Evolutionary conservation across 2,113 vertebrate genomes (phyloP).

Genomic region (Colossoma macropomum): DNA sequence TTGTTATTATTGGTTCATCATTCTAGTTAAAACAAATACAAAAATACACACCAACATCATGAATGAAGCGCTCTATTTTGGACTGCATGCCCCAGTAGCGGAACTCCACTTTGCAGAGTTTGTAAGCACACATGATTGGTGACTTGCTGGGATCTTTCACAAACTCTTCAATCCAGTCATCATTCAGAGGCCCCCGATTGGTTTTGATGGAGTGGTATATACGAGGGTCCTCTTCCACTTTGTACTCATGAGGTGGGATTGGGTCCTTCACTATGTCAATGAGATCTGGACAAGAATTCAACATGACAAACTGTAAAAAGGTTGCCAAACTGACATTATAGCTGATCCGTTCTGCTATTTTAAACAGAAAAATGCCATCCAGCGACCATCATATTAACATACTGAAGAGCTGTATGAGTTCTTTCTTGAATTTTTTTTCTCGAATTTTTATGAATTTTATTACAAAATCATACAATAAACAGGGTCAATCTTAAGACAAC

Average conservation of each 20-base stretch:
- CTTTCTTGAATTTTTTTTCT: too few species aligned
- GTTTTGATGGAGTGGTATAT: conserved; percentile 91
- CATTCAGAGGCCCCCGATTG: conserved; percentile 87
- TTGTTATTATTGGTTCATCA: neutral
- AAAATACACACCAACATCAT: conserved; percentile 86
- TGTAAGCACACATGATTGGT: conserved; percentile 98
- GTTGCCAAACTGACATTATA: too few species aligned
- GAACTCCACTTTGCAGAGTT: conserved; percentile 98
- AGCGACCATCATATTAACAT: too few species aligned
- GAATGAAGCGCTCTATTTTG: conserved; percentile 97
- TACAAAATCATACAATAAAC: too few species aligned
- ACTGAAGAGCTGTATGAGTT: too few species aligned
- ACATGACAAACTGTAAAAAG: too few species aligned
- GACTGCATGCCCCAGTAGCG: conserved; percentile 99
- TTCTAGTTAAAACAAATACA: neutral
- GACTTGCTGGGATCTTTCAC: conserved; percentile 81
- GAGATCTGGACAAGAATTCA: conserved; percentile 32
- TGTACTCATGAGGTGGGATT: conserved; percentile 90
- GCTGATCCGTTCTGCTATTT: too few species aligned
- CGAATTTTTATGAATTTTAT: too few species aligned
- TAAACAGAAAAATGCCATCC: too few species aligned
- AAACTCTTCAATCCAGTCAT: conserved; percentile 93
- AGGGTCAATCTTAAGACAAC: too few species aligned
- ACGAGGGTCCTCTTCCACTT: conserved; percentile 91
- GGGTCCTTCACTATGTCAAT: conserved; percentile 89